Conservation (phyloP, 2,113 vertebrate species). For the Isichthys henryi region DNA sequence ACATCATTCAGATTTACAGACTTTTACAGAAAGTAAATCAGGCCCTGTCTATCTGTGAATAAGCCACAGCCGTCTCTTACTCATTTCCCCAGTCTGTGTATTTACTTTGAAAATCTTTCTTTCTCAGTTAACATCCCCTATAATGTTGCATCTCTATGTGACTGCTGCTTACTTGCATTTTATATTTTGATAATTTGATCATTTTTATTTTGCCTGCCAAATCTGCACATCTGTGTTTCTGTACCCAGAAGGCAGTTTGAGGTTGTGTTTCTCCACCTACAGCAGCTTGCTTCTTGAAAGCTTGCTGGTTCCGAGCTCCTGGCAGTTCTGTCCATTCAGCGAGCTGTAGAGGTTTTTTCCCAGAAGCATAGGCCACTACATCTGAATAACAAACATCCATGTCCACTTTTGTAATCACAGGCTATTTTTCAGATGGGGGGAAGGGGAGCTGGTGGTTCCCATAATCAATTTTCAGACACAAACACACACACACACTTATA, state of each 20-base stretch:
- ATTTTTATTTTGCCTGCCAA: not conserved
- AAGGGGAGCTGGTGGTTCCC: not conserved
- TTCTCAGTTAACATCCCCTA: not conserved
- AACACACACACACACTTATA: not conserved
- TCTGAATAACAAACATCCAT: not conserved
- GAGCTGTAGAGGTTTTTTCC: not conserved
- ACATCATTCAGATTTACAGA: not conserved
- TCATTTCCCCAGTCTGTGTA: not conserved
- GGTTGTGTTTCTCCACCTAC: not conserved
- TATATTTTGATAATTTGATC: not conserved
- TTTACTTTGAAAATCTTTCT: not conserved
- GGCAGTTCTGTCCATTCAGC: not conserved
- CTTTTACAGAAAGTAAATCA: not conserved
- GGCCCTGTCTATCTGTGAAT: not conserved
- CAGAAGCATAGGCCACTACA: not conserved
- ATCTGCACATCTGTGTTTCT: not conserved
- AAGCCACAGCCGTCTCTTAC: not conserved
- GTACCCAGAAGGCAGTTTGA: not conserved
- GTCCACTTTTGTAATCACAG: not conserved
- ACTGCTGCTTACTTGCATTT: not conserved
- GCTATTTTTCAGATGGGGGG: not conserved
- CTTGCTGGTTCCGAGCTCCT: not conserved
- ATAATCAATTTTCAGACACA: not conserved
- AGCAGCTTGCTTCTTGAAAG: not conserved
- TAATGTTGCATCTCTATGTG: not conserved